These are phyloP conservation scores for Peromyscus maniculatus DNA, from an alignment of 2,113 vertebrate genomes.

Conservation along the genomic window DNA sequence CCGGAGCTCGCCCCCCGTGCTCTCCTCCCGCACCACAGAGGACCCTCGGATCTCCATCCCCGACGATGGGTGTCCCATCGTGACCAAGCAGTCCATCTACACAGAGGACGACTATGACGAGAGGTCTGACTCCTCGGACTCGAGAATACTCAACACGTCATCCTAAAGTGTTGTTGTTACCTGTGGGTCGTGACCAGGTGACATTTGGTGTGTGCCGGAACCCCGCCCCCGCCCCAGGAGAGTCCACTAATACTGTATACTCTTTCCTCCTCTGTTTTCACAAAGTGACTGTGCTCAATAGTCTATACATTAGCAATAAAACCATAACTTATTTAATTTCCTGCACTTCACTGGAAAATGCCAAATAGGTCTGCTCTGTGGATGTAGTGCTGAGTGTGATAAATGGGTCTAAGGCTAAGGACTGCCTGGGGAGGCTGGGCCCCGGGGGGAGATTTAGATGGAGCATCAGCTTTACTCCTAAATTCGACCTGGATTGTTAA, in stretches of 20 bases:
- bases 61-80: constrained; percentile 93
- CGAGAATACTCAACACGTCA: constrained; percentile 95
- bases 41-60: constrained; percentile 92
- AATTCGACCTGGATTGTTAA: constrained; percentile 85
- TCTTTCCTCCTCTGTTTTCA: constrained; percentile 76
- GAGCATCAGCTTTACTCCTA: constrained; percentile 81
- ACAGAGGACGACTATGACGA: constrained; percentile 97
- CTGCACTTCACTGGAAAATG: constrained; percentile 91
- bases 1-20: constrained; percentile 92
- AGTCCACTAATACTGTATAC: constrained; percentile 34
- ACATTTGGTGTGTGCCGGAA: constrained; percentile 78
- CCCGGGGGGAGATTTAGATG: constrained; percentile 73
- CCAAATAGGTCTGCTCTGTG: constrained; percentile 89
- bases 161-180: constrained; percentile 85
- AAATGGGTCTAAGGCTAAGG: constrained; percentile 75
- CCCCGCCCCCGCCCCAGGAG: constrained; percentile 61
- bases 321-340: constrained; percentile 89
- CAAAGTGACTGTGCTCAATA: constrained; percentile 84
- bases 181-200: neutral
- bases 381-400: constrained; percentile 88
- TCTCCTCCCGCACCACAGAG: constrained; percentile 90
- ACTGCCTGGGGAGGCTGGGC: constrained; percentile 70
- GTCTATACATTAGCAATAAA: constrained; percentile 88
- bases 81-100: constrained; percentile 94
- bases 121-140: constrained; percentile 96